Conservation (phyloP, 2,797 vertebrate species). For the Spatula clypeata region DNA sequence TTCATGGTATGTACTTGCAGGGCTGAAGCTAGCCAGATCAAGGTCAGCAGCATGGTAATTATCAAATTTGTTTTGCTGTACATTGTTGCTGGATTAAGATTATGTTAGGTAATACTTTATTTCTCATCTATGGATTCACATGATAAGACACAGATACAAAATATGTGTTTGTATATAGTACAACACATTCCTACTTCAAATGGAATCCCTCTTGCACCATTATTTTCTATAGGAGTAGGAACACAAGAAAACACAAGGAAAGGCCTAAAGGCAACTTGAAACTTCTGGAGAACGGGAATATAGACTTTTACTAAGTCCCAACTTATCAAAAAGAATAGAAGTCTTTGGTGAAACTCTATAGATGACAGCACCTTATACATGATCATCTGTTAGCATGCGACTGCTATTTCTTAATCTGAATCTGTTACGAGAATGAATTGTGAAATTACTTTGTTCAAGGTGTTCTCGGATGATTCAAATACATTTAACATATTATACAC, state of each 20-base stretch:
- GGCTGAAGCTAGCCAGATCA: neutral
- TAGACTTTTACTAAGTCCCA: neutral
- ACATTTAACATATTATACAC: neutral
- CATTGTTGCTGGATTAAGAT: neutral
- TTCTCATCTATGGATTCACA: neutral
- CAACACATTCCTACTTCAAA: neutral
- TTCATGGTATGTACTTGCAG: neutral
- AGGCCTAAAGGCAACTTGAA: neutral
- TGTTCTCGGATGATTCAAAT: neutral
- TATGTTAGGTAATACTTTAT: neutral
- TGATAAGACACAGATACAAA: neutral
- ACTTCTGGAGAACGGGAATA: neutral
- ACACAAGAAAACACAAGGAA: neutral
- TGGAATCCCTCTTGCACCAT: neutral
- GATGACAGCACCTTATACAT: neutral
- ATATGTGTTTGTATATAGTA: neutral
- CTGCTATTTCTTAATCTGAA: neutral
- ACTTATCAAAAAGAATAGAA: neutral
- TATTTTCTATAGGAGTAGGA: neutral
- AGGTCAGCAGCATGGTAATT: neutral
- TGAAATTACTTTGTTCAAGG: neutral
- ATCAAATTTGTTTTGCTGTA: neutral
- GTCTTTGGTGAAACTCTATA: neutral
- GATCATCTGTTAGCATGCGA: neutral
- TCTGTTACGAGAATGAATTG: neutral